Conservation (phyloP, 2,113 vertebrate species). For the mouse (Mus musculus) region DNA sequence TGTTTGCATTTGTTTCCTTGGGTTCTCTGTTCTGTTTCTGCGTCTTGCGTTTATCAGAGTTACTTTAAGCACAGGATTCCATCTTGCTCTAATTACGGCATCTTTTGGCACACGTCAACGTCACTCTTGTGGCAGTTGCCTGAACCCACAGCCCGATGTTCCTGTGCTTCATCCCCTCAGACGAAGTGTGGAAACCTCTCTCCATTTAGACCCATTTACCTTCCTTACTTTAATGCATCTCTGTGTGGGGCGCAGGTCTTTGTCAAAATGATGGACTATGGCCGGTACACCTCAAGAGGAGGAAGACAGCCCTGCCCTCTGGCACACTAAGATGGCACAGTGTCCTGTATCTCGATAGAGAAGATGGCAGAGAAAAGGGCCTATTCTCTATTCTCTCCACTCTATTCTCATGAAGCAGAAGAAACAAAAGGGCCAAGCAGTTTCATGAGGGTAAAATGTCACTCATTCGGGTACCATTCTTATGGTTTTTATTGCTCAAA, state of each 20-base stretch:
- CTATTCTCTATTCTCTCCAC: too few relatives aligned
- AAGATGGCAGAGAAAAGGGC: too few relatives aligned
- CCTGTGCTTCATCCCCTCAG: too few relatives aligned
- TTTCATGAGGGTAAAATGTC: too few relatives aligned
- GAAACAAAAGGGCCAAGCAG: too few relatives aligned
- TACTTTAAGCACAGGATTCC: not conserved
- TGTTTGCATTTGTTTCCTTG: not conserved
- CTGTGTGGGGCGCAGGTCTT: not conserved
- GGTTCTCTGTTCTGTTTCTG: not conserved
- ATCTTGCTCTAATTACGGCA: not conserved
- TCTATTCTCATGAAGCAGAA: too few relatives aligned
- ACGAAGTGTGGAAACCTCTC: not conserved
- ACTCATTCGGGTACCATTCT: too few relatives aligned
- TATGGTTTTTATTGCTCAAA: too few relatives aligned
- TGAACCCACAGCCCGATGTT: not conserved
- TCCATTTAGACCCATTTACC: not conserved
- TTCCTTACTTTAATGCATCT: not conserved
- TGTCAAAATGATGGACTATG: not conserved
- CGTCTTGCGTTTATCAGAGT: not conserved
- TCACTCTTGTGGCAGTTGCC: fast-evolving
- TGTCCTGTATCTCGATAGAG: too few relatives aligned
- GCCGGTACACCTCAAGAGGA: too few relatives aligned
- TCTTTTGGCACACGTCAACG: not conserved
- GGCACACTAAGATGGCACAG: too few relatives aligned
- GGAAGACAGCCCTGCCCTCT: not conserved